Evolutionary conservation across 2,888 invertebrate genomes (phyloP), one percentile per base, ranked within the genome.

Genomic region (Liopterus haemorrhoidalis): DNA sequence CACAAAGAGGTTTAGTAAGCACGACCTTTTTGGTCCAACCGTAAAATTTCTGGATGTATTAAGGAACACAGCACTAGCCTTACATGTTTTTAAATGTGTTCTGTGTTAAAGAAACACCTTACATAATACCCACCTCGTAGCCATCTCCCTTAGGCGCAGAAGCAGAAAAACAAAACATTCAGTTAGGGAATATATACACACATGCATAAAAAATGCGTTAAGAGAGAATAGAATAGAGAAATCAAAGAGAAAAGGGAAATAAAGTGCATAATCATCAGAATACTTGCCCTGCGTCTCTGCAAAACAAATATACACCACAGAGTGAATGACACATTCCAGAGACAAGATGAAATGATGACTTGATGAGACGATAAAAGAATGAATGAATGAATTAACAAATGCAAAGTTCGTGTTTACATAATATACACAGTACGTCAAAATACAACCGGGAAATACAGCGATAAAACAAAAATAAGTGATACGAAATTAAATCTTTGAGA

Each of bases 141-240:
- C 54, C 60, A 49, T 64, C 65, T 57, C 65, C 66, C 66, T 66
- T 61, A 56, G 55, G 63, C 59, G 59, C 52, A 57, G 54, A 60
- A 60, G 59, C 58, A 56, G 55, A 57, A 62, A 58, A 62, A 57
- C 60, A 48, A 58, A 60, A 57, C 37, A 61, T 56, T 55, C 52
- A 40, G 43, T 58, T 59, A 58, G 50, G 54, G 54, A 25, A 16
- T 21, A 19, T 32, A 28, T 9, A 16, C 24, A 37, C n/a, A 18
- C 39, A 39, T 39, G 39, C 39, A 22, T 5, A 22, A 22, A 22
- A 6, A 6, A 9, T 5, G 22, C 5, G 9, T 6, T 6, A 22
- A 22, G 5, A 22, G 22, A 22, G 9, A 22, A 22, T 6, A 22
- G 22, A 22, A 22, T 22, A 22, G 9, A 22, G 6, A 22, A 6